Evolutionary conservation across 1,140 invertebrate species (phyloP).

Genomic region (Drosophila saltans): DNA sequence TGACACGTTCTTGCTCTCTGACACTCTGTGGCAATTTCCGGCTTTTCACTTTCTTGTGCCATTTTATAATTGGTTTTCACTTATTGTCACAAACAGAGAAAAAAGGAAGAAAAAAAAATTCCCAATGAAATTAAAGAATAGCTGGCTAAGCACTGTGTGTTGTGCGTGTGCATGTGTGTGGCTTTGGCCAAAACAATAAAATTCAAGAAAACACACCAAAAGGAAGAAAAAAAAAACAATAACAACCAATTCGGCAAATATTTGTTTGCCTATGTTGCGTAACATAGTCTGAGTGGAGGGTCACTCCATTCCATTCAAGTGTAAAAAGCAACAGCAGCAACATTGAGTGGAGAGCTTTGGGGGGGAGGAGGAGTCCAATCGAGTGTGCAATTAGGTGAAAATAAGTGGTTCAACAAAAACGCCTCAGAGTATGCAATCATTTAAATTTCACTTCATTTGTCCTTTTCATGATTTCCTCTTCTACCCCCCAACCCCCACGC

Average conservation of each 20-base stretch:
- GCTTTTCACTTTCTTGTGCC: slow-evolving; percentile 51
- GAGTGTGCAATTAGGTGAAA: slow-evolving; percentile 81
- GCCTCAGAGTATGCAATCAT: slow-evolving; percentile 79
- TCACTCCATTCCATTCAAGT: slow-evolving; percentile 34
- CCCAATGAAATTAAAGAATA: slow-evolving; percentile 57
- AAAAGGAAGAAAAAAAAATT: slow-evolving; percentile 36
- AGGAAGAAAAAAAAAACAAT: not conserved
- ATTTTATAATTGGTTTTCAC: slow-evolving; percentile 66
- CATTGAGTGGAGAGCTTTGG: not conserved
- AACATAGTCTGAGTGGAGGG: slow-evolving; percentile 25
- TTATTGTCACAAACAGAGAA: slow-evolving; percentile 55
- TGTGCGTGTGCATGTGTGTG: not conserved
- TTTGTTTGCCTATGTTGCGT: slow-evolving; percentile 60
- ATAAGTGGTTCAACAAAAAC: slow-evolving; percentile 79
- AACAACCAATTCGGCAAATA: slow-evolving; percentile 53
- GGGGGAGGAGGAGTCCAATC: slow-evolving; percentile 48
- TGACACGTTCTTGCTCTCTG: slow-evolving; percentile 42
- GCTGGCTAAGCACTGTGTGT: slow-evolving; percentile 24
- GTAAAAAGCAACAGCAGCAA: slow-evolving; percentile 52
- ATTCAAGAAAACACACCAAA: not conserved
- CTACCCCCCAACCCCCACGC: not conserved
- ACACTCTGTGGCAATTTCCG: slow-evolving; percentile 59
- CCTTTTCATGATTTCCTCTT: slow-evolving; percentile 68
- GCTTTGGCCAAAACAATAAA: slow-evolving; percentile 3
- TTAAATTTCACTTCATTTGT: slow-evolving; percentile 82